Percentiles rank a stretch among this genome's conserved stretches.
Evolutionary conservation across 92 coral and sea anemone species (phyloP).

Genomic region (Palythoa grandiflora): DNA sequence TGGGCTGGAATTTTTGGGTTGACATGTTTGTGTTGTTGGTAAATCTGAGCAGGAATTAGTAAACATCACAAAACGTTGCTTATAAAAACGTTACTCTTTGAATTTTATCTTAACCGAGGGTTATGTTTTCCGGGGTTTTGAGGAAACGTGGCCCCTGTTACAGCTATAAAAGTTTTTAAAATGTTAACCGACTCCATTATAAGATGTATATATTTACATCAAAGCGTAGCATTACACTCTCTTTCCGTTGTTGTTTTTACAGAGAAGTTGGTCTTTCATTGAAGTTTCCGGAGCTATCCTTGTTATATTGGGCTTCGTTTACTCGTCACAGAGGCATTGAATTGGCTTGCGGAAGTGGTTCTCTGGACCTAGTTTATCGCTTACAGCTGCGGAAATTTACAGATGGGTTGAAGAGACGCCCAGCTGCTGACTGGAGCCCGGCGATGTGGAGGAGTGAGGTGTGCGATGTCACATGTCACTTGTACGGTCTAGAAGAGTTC

Average conservation of each 20-base stretch:
- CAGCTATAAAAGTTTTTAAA: no score
- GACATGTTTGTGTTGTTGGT: no score
- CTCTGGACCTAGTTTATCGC: conserved; percentile 80
- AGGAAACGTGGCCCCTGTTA: no score
- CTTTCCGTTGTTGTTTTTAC: neutral
- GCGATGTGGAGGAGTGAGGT: conserved; percentile 90
- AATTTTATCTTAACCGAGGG: no score
- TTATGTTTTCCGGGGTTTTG: no score
- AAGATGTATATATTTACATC: neutral
- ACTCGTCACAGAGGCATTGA: conserved; percentile 93
- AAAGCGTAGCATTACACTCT: neutral
- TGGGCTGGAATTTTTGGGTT: no score
- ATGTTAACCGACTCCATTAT: no score
- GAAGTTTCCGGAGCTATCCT: conserved; percentile 87
- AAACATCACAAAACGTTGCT: no score
- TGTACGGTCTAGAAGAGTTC: conserved; percentile 93
- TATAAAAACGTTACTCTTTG: no score
- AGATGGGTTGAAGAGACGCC: conserved; percentile 89
- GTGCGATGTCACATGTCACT: conserved; percentile 89
- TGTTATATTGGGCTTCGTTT: conserved; percentile 98
- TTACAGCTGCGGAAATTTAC: conserved; percentile 76
- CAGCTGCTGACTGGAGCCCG: conserved; percentile 95
- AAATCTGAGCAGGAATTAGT: no score
- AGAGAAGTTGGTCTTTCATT: conserved; percentile 88
- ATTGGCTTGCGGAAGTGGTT: conserved; percentile 83